These are phyloP conservation scores for Tenebrosternarchus preto DNA, from an alignment of 2,113 vertebrate genomes.

Conservation along the genomic window DNA sequence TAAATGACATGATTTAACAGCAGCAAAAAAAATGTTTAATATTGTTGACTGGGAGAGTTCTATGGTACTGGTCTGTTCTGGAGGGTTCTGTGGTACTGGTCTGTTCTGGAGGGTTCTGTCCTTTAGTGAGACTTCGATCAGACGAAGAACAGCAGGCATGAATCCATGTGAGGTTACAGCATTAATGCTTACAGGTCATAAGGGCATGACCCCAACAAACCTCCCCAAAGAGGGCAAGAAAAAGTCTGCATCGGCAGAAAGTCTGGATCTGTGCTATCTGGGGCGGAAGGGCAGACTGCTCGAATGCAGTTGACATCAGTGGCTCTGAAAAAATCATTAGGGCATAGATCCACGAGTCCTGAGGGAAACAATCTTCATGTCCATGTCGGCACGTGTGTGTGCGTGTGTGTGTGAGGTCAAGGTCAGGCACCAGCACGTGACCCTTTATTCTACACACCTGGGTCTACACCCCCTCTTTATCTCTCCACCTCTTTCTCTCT, in stretches of 20 bases:
- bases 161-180: slow-evolving; percentile 21
- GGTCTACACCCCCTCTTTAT: background rate
- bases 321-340: slow-evolving; percentile 67
- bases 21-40: too few species aligned
- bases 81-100: slow-evolving; percentile 26
- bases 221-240: background rate
- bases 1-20: slow-evolving; percentile 20
- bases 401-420: background rate
- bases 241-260: slow-evolving; percentile 14
- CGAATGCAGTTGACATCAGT: slow-evolving; percentile 44
- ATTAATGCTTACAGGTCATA: background rate
- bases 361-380: slow-evolving; percentile 53
- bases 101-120: slow-evolving; percentile 2
- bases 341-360: slow-evolving; percentile 49
- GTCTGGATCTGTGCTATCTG: slow-evolving; percentile 20
- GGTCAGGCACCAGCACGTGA: background rate
- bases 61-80: slow-evolving; percentile 21
- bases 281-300: slow-evolving; percentile 31
- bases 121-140: slow-evolving; percentile 19
- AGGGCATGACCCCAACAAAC: background rate
- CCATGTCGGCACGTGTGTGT: slow-evolving; percentile 11
- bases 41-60: slow-evolving; percentile 16
- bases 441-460: background rate
- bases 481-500: background rate
- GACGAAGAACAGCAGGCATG: slow-evolving; percentile 12